These are phyloP conservation scores for Rhinopomastus cyanomelas DNA, from an alignment of 2,113 vertebrate species.

Conservation along the genomic window DNA sequence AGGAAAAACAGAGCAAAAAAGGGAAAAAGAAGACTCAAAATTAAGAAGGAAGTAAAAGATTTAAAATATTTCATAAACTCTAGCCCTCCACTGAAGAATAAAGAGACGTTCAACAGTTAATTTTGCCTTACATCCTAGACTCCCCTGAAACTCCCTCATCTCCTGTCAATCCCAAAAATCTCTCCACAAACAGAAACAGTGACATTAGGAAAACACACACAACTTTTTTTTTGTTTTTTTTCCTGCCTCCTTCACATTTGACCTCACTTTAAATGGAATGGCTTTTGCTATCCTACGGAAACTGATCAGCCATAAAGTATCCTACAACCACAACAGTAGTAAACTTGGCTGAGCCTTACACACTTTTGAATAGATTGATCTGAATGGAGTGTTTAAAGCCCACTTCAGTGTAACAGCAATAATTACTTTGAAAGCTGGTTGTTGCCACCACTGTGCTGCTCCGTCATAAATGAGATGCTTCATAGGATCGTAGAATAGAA, in stretches of 20 bases:
- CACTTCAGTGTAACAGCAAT: slow-evolving; percentile 54
- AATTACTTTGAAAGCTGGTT: slow-evolving; percentile 21
- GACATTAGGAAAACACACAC: not conserved
- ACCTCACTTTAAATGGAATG: slow-evolving; percentile 2
- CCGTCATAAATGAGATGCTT: not conserved
- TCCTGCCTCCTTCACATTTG: not conserved
- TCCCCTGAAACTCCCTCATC: not conserved
- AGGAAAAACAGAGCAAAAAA: too few relatives aligned
- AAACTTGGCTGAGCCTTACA: slow-evolving; percentile 70
- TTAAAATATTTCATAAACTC: slow-evolving; percentile 75
- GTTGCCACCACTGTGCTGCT: not conserved
- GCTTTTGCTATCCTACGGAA: slow-evolving; percentile 34
- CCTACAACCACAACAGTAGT: slow-evolving; percentile 19
- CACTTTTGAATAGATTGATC: slow-evolving; percentile 72
- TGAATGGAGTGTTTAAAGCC: slow-evolving; percentile 59
- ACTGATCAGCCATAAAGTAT: slow-evolving; percentile 41
- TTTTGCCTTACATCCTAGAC: not conserved
- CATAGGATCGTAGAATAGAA: too few relatives aligned
- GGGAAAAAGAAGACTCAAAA: slow-evolving; percentile 50
- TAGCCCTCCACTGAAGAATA: slow-evolving; percentile 42
- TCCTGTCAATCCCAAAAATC: slow-evolving; percentile 29
- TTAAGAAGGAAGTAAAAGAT: slow-evolving; percentile 61
- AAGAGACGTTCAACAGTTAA: slow-evolving; percentile 15
- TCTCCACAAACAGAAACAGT: not conserved
- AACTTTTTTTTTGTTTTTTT: not conserved